Percentiles rank a stretch among this genome's conserved stretches.
phyloP scores from a whole-genome alignment of 1,140 invertebrate genomes.

The Atta colombica region DNA sequence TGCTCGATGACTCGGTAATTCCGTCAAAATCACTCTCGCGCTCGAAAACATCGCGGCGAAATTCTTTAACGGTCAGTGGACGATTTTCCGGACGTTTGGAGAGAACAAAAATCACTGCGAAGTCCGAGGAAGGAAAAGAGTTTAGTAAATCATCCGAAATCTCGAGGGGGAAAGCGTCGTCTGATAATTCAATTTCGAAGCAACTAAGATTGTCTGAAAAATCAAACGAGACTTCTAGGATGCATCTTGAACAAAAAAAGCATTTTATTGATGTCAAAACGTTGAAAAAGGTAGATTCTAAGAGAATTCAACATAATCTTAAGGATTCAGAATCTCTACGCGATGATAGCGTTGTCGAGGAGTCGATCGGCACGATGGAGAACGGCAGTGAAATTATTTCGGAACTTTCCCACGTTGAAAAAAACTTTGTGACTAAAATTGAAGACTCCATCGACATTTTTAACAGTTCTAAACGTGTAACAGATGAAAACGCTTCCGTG shows the following conservation, averaged over 20 bases:
- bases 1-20: conserved; percentile 24
- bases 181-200: neutral
- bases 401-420: neutral
- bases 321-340: neutral
- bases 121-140: neutral
- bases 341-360: conserved; percentile 33
- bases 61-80: neutral
- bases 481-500: neutral
- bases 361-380: neutral
- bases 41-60: conserved; percentile 36
- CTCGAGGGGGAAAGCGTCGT: neutral
- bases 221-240: neutral
- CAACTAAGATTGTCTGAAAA: neutral
- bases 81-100: neutral
- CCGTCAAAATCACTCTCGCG: conserved; percentile 26
- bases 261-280: neutral
- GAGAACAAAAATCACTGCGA: neutral
- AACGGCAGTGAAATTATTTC: conserved; percentile 55
- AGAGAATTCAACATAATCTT: neutral
- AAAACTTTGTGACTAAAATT: neutral
- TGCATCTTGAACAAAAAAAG: neutral
- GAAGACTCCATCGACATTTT: neutral
- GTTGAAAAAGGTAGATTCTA: no score
- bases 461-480: neutral
- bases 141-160: conserved; percentile 14